phyloP scores from a whole-genome alignment of 1,140 invertebrate genomes.

The Lysiphlebus fabarum region DNA sequence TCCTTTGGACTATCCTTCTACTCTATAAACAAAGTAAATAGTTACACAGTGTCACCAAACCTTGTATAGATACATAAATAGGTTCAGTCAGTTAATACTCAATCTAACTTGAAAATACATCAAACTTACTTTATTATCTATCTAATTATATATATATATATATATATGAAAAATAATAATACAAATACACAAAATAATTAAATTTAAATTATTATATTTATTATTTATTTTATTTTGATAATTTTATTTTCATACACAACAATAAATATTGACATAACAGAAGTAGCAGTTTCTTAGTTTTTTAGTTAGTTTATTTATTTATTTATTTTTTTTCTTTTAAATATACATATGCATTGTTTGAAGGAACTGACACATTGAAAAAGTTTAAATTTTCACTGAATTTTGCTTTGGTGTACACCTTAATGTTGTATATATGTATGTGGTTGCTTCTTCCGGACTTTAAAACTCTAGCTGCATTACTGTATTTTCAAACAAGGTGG shows the following conservation, averaged over 20 bases:
- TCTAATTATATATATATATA: too few species aligned
- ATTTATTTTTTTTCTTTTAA: not conserved
- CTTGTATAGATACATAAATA: too few species aligned
- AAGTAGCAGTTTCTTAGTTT: slow-evolving; percentile 1
- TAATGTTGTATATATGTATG: not conserved
- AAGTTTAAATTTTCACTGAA: not conserved
- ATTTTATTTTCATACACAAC: slow-evolving; percentile 15
- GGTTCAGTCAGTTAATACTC: too few species aligned
- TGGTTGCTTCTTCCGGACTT: slow-evolving; percentile 1
- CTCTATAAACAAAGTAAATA: too few species aligned
- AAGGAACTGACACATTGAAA: not conserved
- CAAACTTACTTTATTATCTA: too few species aligned
- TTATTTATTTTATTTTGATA: slow-evolving; percentile 3
- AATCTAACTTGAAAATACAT: too few species aligned
- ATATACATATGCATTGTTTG: slow-evolving; percentile 12
- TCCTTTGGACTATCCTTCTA: too few species aligned
- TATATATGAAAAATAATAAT: too few species aligned
- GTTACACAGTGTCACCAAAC: too few species aligned
- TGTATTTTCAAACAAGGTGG: slow-evolving; percentile 11
- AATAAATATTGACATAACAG: slow-evolving; percentile 16
- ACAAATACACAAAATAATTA: too few species aligned
- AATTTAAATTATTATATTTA: too few species aligned
- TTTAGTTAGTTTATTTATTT: not conserved
- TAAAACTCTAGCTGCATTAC: slow-evolving; percentile 5
- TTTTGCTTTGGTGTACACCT: not conserved